Evolutionary conservation across 2,888 invertebrate genomes (phyloP).

Genomic region (Lagria hirta): DNA sequence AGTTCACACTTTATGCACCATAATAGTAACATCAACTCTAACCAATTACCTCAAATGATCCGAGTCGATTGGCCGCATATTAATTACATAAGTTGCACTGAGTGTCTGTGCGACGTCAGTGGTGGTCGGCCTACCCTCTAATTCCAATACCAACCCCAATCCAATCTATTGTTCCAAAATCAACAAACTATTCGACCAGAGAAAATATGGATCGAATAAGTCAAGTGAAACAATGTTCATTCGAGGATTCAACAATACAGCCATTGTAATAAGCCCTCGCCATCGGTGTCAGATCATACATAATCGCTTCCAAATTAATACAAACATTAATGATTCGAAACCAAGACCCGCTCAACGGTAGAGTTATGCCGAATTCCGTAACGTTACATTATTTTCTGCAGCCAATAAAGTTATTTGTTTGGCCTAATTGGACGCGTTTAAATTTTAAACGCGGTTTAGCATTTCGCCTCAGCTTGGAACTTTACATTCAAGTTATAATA

Average conservation of each 20-base stretch:
- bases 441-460: conserved; percentile 16
- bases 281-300: conserved; percentile 23
- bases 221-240: conserved; percentile 30
- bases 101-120: not conserved
- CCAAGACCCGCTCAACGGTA: conserved; percentile 17
- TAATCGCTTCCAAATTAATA: conserved; percentile 23
- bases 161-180: conserved; percentile 19
- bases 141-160: conserved; percentile 24
- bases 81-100: conserved; percentile 11
- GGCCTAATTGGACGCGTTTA: conserved; percentile 19
- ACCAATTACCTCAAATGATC: conserved; percentile 12
- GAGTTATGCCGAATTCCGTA: conserved; percentile 18
- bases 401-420: conserved; percentile 18
- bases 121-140: too few species aligned
- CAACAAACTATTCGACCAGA: conserved; percentile 27
- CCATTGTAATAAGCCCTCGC: conserved; percentile 24
- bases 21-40: too few species aligned
- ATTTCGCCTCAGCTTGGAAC: conserved; percentile 7
- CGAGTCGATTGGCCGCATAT: conserved; percentile 16
- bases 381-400: conserved; percentile 15
- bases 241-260: conserved; percentile 31
- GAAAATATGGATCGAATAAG: conserved; percentile 28
- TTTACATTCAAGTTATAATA: conserved; percentile 8
- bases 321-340: conserved; percentile 26
- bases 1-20: too few species aligned